phyloP scores from a whole-genome alignment of 2,797 vertebrate genomes.

The Acipenser transmontanus region DNA sequence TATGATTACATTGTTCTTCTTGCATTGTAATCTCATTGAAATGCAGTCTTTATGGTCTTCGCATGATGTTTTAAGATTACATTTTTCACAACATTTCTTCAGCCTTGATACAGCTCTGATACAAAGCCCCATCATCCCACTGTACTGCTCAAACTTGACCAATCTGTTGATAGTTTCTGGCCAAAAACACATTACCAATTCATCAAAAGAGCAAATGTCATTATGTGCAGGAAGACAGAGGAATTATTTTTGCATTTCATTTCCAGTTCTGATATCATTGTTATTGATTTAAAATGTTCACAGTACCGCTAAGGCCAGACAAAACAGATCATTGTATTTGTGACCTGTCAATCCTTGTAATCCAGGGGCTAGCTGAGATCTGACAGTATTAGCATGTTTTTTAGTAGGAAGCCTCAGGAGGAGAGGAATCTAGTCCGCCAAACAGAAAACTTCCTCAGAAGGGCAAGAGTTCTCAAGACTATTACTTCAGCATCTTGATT shows the following conservation, averaged over 20 bases:
- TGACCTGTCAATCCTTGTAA: conserved; percentile 69
- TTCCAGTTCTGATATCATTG: conserved; percentile 71
- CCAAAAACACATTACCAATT: conserved; percentile 66
- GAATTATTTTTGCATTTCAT: conserved; percentile 74
- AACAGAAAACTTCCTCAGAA: conserved; percentile 31
- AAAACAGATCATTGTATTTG: conserved; percentile 67
- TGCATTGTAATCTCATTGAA: too few species aligned
- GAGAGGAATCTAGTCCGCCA: conserved; percentile 35
- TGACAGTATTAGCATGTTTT: conserved; percentile 41
- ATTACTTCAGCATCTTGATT: neutral
- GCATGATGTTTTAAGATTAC: conserved; percentile 15
- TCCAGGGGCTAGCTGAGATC: conserved; percentile 49
- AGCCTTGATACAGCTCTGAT: conserved; percentile 25
- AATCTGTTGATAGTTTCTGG: conserved; percentile 35
- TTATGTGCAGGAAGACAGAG: conserved; percentile 52
- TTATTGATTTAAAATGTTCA: conserved; percentile 75
- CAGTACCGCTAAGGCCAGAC: conserved; percentile 51
- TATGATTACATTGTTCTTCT: too few species aligned
- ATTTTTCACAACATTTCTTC: conserved; percentile 23
- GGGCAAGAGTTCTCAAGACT: conserved; percentile 17
- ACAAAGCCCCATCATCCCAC: conserved; percentile 26
- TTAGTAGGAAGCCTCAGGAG: conserved; percentile 32
- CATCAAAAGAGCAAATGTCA: conserved; percentile 68
- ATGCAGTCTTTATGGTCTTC: too few species aligned
- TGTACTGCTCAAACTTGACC: conserved; percentile 38